Evolutionary conservation across 2,888 invertebrate genomes (phyloP).

Genomic region (Brassicogethes aeneus): DNA sequence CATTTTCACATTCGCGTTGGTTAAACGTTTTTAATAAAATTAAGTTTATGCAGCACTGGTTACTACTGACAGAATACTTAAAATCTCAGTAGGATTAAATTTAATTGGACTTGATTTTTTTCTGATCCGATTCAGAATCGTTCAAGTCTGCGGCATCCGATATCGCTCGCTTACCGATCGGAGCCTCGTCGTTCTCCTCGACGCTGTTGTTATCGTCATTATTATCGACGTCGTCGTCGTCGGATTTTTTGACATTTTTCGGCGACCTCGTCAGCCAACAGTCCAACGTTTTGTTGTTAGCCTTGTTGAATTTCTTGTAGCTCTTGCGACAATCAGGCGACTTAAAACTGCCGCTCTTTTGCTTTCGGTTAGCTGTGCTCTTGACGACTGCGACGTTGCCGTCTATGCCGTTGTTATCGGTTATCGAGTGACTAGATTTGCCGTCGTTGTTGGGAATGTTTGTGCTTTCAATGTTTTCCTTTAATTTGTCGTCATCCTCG

Average conservation of each 20-base stretch:
- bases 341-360: constrained; percentile 13
- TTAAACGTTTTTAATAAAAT: constrained; percentile 3
- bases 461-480: constrained; percentile 13
- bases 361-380: not conserved
- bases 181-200: constrained; percentile 6
- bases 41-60: constrained; percentile 1
- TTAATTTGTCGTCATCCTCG: constrained; percentile 6
- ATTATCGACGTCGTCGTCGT: constrained; percentile 1
- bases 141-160: constrained; percentile 14
- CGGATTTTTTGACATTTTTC: constrained; percentile 4
- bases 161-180: constrained; percentile 15
- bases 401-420: constrained; percentile 8
- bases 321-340: constrained; percentile 15
- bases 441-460: constrained; percentile 5
- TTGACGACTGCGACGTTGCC: no score
- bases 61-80: constrained; percentile 4
- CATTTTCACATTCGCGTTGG: constrained; percentile 19
- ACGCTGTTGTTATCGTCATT: constrained; percentile 1
- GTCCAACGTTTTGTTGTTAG: constrained; percentile 26
- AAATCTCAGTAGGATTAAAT: constrained; percentile 14
- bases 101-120: constrained; percentile 11
- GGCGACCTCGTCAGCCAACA: constrained; percentile 27
- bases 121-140: constrained; percentile 9
- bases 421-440: constrained; percentile 11
- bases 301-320: constrained; percentile 9